Evolutionary conservation across 2,888 invertebrate genomes (phyloP).

Genomic region (Xanthorhoe spadicearia): DNA sequence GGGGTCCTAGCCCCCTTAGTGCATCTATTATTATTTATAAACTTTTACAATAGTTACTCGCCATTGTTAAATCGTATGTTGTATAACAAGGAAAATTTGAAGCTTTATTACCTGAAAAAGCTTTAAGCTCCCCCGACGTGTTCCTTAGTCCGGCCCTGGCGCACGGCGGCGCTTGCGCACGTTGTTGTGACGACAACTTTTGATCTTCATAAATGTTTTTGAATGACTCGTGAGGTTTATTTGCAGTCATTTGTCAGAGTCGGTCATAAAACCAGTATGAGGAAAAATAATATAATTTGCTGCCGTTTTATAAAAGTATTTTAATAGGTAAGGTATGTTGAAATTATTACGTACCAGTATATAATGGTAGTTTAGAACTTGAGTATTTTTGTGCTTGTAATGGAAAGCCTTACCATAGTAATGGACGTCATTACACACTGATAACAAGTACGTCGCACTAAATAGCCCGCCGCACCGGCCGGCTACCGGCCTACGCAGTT

Average conservation of each 20-base stretch:
- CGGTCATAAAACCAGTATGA: constrained; percentile 20
- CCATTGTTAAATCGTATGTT: not conserved
- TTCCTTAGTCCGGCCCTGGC: not conserved
- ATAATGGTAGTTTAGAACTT: not conserved
- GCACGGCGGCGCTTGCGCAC: constrained; percentile 4
- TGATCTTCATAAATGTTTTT: constrained; percentile 20
- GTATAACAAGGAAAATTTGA: not conserved
- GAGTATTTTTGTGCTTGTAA: not conserved
- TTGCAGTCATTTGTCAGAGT: constrained; percentile 29
- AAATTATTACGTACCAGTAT: not conserved
- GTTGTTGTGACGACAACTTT: constrained; percentile 20
- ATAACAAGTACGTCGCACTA: not conserved
- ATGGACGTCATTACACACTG: not conserved
- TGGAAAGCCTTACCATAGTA: not conserved
- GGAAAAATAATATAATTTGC: constrained; percentile 8
- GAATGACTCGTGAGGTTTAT: constrained; percentile 21
- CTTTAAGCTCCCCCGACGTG: not conserved
- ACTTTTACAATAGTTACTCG: not conserved
- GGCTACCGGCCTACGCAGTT: not conserved
- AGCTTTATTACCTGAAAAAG: not conserved
- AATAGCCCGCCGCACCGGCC: not conserved
- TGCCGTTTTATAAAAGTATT: constrained; percentile 10
- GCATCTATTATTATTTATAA: not conserved
- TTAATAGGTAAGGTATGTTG: not conserved
- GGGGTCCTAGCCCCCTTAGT: not conserved